Evolutionary conservation across 2,797 vertebrate genomes (phyloP), one percentile per base, ranked within the genome.

Genomic region (Tenualosa ilisha): DNA sequence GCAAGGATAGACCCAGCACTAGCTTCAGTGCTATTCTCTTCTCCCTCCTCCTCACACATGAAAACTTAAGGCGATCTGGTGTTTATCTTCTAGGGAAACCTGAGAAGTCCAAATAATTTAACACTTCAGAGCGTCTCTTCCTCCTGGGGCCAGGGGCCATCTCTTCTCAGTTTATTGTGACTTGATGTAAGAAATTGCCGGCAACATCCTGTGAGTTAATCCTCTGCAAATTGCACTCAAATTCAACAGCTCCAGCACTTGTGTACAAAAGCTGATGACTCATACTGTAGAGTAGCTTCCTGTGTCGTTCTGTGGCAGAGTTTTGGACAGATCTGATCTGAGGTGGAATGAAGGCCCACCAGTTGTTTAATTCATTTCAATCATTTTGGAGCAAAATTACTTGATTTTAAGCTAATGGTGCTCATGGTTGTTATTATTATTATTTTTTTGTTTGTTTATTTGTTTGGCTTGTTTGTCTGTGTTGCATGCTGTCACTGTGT

Each of bases 41-140:
- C 72, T 2, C 72, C 43, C 7, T 20, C 37, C 20, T 17, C 40
- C 72, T 79, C 72, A 15, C 72, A 79, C 68, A 53, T 17, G 40
- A 79, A 79, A 54, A 79, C 72, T 79, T 40, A 81, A 43, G 79
- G 84, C 4, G 85, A 83, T 89, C 86, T 88, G 5, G 20, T 87
- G 81, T 82, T 88, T 87, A 83, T 86, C 85, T 88, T 83, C 82
- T 4, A 79, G 2, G 91, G 87, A 86, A 93, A 92, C 88, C 85
- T 86, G 86, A 88, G 85, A 90, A 90, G 90, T 92, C 90, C 85
- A 91, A 89, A 92, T 90, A 91, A 91, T 91, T 88, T 89, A 86
- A 90, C 90, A 89, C 90, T 87, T 92, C 87, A 89, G 89, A 91
- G 91, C 86, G 51, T 59, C 24, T 65, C 53, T 89, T 89, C 89